These are phyloP conservation scores for Zygaena filipendulae DNA, from an alignment of 2,888 invertebrate genomes.

Conservation along the genomic window DNA sequence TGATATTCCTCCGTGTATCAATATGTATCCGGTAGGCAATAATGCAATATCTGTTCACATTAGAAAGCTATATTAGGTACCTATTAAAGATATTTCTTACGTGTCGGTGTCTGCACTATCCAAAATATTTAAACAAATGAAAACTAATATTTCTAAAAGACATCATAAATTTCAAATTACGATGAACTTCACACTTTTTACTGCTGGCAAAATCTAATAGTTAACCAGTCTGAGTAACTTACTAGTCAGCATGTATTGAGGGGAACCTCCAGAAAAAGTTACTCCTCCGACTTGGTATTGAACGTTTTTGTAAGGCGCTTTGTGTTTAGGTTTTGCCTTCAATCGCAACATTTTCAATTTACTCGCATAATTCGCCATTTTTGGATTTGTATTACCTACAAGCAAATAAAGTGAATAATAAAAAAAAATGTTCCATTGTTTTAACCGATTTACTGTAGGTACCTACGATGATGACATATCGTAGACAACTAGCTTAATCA, in stretches of 20 bases:
- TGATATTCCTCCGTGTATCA: constrained; percentile 34
- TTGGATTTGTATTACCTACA: constrained; percentile 41
- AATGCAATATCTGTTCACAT: constrained; percentile 33
- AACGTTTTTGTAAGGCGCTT: constrained; percentile 31
- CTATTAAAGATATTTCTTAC: too few relatives aligned
- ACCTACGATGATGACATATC: too few relatives aligned
- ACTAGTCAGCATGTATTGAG: constrained; percentile 36
- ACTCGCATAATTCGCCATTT: constrained; percentile 31
- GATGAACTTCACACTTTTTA: too few relatives aligned
- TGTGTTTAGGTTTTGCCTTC: constrained; percentile 30
- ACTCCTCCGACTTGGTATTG: constrained; percentile 37
- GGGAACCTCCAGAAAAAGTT: constrained; percentile 29
- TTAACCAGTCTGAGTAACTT: too few relatives aligned
- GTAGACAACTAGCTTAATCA: too few relatives aligned
- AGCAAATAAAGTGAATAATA: constrained; percentile 6
- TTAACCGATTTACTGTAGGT: background rate
- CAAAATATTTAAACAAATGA: too few relatives aligned
- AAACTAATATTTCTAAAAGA: too few relatives aligned
- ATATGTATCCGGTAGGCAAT: constrained; percentile 41
- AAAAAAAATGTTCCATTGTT: too few relatives aligned
- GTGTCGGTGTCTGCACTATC: too few relatives aligned
- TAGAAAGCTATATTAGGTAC: too few relatives aligned
- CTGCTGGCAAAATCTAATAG: background rate
- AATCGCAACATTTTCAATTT: constrained; percentile 41
- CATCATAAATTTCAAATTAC: too few relatives aligned